Base-by-base conservation (phyloP, 2,797 vertebrate species). In the Hyperoplus immaculatus region DNA sequence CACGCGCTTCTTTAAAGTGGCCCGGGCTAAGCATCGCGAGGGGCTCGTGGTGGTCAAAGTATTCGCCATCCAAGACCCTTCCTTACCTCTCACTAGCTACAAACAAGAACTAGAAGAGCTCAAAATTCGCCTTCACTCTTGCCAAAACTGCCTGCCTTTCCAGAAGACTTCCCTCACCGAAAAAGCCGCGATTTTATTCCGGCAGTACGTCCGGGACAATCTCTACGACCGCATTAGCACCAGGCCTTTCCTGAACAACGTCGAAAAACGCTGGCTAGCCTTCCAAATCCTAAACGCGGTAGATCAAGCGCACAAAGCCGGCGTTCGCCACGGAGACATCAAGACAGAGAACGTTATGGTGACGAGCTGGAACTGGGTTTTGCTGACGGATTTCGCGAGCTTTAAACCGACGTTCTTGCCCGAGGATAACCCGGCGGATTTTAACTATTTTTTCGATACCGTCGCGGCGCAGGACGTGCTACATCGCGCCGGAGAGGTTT, bases 401-500 rank as follows among this genome's bases (percentile, higher is more conserved):
- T 99, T 99, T 92, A 99, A 99, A 73, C 98, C 98, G 69, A 99
- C 98, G 0, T 98, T 96, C 14, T 95, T 99, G 67, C 98, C 98
- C 0, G 98, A 99, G 91, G 98, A 99, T 93, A 99, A 99, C 91
- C 98, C 98, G 0, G 98, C 98, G 0, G 98, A 99, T 90, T 99
- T 99, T 92, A 99, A 99, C 92, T 99, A 99, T 88, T 99, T 99
- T 90, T 99, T 99, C 8, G 98, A 99, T 90, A 99, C 98, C 98
- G 0, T 99, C 98, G 0, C 81, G 98, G 42, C 95, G 98, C 58
- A 94, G 98, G 84, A 99, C 98, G 0, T 99, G 98, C 81, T 99
- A 99, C 84, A 98, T 99, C 0, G 97, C 98, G 0, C 98, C 98
- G 0, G 98, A 99, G 92, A 95, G 98, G 71, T 99, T 99, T 57